Evolutionary conservation across 2,888 invertebrate genomes (phyloP).

Genomic region (Dromius quadrimaculatus): DNA sequence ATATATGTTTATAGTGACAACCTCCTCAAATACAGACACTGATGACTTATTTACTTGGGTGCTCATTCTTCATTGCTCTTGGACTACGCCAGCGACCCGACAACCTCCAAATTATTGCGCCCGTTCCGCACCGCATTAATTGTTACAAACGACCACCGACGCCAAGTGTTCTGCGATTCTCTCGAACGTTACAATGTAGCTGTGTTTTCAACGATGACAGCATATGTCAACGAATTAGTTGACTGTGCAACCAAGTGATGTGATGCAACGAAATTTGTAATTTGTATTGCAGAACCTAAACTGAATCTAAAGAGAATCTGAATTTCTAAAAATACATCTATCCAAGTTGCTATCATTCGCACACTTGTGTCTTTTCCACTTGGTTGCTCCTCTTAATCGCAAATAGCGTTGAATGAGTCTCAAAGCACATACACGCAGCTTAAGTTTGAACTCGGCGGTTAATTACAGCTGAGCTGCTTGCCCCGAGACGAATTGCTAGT

Average conservation of each 20-base stretch:
- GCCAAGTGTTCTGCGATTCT: background rate
- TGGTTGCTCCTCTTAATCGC: slow-evolving; percentile 1
- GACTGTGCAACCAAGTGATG: slow-evolving; percentile 16
- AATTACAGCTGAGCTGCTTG: slow-evolving; percentile 23
- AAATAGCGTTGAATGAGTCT: slow-evolving; percentile 2
- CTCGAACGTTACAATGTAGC: background rate
- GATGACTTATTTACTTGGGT: background rate
- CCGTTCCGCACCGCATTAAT: slow-evolving; percentile 49
- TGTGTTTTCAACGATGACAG: slow-evolving; percentile 19
- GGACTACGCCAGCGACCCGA: slow-evolving; percentile 40
- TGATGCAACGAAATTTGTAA: too few relatives aligned
- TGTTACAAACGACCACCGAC: slow-evolving; percentile 45
- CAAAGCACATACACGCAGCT: slow-evolving; percentile 9
- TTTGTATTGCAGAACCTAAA: too few relatives aligned
- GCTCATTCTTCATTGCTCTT: background rate
- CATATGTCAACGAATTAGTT: slow-evolving; percentile 11
- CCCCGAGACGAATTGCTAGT: slow-evolving; percentile 11
- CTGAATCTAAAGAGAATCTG: too few relatives aligned
- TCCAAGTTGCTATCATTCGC: slow-evolving; percentile 18
- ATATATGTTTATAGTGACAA: too few relatives aligned
- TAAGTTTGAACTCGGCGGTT: slow-evolving; percentile 16
- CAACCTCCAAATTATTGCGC: slow-evolving; percentile 45
- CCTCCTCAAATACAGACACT: too few relatives aligned
- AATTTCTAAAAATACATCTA: too few relatives aligned
- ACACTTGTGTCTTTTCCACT: background rate